phyloP scores from a whole-genome alignment of 2,113 vertebrate species.

The Vireo altiloquus region DNA sequence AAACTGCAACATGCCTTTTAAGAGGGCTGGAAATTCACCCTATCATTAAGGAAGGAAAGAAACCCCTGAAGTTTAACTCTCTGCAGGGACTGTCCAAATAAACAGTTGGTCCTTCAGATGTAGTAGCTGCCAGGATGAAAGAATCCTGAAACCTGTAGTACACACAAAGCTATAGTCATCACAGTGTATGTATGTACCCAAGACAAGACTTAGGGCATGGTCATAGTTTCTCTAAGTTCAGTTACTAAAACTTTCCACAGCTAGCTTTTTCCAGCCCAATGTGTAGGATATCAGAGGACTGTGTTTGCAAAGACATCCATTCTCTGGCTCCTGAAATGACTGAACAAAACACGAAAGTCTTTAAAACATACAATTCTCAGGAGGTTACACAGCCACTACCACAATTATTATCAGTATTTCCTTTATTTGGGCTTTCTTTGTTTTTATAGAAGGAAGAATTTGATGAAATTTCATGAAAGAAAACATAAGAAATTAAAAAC shows the following conservation, averaged over 20 bases:
- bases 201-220: background rate
- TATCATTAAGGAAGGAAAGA: background rate
- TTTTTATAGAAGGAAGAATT: background rate
- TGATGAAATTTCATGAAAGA: background rate
- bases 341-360: background rate
- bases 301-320: background rate
- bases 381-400: background rate
- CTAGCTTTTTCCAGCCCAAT: background rate
- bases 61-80: background rate
- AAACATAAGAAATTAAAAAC: constrained; percentile 6
- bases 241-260: background rate
- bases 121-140: background rate
- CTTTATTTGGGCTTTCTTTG: background rate
- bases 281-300: background rate
- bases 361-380: background rate
- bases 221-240: background rate
- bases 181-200: rapidly evolving
- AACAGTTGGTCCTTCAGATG: rapidly evolving
- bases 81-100: background rate
- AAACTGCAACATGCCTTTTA: background rate
- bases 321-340: background rate
- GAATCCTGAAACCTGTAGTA: background rate
- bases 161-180: background rate
- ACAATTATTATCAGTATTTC: background rate
- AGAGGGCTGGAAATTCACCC: background rate